These are phyloP conservation scores for Morphnarchus princeps DNA, from an alignment of 2,113 vertebrate species.

Conservation along the genomic window DNA sequence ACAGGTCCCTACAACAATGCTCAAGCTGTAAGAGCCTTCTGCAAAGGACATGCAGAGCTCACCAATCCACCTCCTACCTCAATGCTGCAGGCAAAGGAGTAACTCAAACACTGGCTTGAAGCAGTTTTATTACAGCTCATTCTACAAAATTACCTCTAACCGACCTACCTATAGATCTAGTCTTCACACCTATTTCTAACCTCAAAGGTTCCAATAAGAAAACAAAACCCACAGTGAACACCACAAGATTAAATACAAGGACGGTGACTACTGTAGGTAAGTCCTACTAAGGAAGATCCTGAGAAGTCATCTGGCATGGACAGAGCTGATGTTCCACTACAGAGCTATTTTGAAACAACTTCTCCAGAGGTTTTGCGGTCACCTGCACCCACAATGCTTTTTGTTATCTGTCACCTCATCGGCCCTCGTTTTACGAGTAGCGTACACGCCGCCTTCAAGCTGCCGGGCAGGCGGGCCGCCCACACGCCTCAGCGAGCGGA, in stretches of 20 bases:
- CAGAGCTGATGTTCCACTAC: accelerated
- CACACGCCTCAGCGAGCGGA: background rate
- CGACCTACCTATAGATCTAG: too few relatives aligned
- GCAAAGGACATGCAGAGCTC: background rate
- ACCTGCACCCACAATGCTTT: background rate
- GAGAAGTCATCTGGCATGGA: accelerated
- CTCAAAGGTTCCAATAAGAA: background rate
- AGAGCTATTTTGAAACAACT: background rate
- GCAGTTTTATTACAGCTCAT: background rate
- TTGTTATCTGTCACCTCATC: background rate
- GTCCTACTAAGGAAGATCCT: accelerated
- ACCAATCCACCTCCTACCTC: background rate
- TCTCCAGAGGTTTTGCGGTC: background rate
- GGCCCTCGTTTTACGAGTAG: accelerated
- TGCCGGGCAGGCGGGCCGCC: background rate
- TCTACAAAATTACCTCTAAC: background rate
- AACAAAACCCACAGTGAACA: background rate
- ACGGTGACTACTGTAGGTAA: accelerated
- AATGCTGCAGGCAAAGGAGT: background rate
- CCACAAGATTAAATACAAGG: background rate
- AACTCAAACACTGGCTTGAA: background rate
- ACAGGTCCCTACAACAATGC: accelerated
- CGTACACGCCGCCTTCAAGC: accelerated
- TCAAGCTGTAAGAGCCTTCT: background rate
- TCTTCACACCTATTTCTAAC: background rate